A percentile compares a stretch with the other conserved stretches of the same genome.
Evolutionary conservation across 2,797 vertebrate genomes (phyloP).

Genomic region (Artibeus lituratus): DNA sequence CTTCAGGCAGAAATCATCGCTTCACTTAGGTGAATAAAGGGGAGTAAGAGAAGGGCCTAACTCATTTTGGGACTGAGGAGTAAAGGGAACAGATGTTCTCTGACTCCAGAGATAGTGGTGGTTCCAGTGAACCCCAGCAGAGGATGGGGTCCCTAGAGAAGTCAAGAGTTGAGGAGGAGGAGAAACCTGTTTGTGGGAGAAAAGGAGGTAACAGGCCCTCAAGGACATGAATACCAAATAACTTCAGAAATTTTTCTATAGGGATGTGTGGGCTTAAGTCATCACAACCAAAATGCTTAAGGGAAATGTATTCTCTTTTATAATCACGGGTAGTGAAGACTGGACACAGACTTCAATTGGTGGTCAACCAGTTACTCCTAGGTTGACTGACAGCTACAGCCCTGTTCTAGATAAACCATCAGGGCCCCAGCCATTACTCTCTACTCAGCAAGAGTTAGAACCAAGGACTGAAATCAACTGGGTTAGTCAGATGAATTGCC

Average conservation of each 20-base stretch:
- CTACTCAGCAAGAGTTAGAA: not conserved
- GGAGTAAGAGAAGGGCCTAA: not conserved
- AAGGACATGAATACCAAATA: not conserved
- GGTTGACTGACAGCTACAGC: not conserved
- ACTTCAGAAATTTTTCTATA: not conserved
- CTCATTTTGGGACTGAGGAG: not conserved
- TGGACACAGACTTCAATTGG: not conserved
- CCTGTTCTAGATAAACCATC: fast-evolving
- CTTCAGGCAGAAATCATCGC: not conserved
- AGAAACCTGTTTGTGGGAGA: not conserved
- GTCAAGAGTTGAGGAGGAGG: not conserved
- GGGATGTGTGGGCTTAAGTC: not conserved
- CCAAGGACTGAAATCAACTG: not conserved
- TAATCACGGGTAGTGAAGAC: not conserved
- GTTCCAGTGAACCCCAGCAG: not conserved
- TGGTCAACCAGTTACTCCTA: not conserved
- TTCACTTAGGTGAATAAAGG: not conserved
- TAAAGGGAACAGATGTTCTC: not conserved
- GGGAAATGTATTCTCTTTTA: not conserved
- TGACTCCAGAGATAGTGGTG: not conserved
- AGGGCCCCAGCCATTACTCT: not conserved
- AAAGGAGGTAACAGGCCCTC: not conserved
- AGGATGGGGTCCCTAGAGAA: not conserved
- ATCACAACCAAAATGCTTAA: not conserved
- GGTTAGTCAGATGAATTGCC: not conserved